These are phyloP conservation scores for Centroberyx gerrardi DNA, from an alignment of 2,797 vertebrate species.

Conservation along the genomic window DNA sequence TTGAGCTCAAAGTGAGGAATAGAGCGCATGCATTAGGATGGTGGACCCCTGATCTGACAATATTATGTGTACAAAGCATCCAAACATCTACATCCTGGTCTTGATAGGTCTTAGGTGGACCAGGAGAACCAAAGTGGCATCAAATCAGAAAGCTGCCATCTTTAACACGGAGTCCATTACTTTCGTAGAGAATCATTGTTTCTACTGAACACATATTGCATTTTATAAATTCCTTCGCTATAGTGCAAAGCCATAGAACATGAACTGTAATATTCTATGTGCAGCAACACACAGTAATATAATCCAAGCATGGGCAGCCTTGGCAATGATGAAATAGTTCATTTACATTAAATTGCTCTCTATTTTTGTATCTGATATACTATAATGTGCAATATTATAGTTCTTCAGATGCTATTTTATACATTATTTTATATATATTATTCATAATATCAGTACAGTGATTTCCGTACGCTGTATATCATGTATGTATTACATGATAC, in stretches of 20 bases:
- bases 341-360: neutral
- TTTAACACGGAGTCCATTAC: too few species aligned
- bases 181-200: too few species aligned
- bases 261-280: slow-evolving; percentile 51
- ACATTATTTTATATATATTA: neutral
- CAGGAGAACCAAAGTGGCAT: neutral
- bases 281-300: slow-evolving; percentile 1
- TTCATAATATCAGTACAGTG: neutral
- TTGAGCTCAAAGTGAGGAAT: too few species aligned
- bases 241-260: slow-evolving; percentile 48
- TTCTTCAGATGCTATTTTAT: neutral
- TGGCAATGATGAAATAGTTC: neutral
- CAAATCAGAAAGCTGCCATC: neutral
- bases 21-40: too few species aligned
- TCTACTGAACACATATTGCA: neutral
- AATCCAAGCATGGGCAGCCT: slow-evolving; percentile 49
- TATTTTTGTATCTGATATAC: neutral
- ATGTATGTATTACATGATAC: neutral
- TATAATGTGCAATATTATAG: neutral
- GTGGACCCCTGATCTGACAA: too few species aligned
- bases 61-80: too few species aligned
- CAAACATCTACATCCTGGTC: too few species aligned
- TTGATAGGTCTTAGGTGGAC: too few species aligned
- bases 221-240: slow-evolving; percentile 66
- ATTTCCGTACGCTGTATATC: too few species aligned